Base-by-base conservation (phyloP, 2,113 vertebrate species). In the Prochilodus magdalenae region DNA sequence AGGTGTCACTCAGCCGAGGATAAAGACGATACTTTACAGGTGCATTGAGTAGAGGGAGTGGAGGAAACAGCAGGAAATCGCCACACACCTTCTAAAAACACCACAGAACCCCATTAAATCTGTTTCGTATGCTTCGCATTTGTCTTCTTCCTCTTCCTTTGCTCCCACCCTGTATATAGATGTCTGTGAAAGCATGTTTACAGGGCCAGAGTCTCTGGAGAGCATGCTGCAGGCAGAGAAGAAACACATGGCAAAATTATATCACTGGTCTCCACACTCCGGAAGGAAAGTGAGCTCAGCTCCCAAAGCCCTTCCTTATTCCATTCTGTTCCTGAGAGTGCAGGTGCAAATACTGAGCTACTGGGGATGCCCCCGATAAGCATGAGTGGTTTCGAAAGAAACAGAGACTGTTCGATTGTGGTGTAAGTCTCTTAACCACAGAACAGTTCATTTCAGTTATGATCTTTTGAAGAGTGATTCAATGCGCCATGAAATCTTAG, bases 181-280 rank as follows among this genome's bases (percentile, higher is more conserved):
- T 55, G 36, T 72, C 66, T 78, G 73, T 81, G 62, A 60, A 70
- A 62, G 74, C 12, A 66, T 79, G 75, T 85, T 82, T 78, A 77
- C 75, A 40, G 79, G 71, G 84, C 74, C 22, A 29, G 12, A 11
- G 8, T 70, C 80, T 85, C 80, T 20, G 75, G 69, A 85, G 84
- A 73, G 24, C 57, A 69, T 71, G 53, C 75, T 71, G 80, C 71
- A 85, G 82, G 59, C 60, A 29, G 71, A 82, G 84, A 70, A 85
- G 70, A 67, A 75, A 74, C 65, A 75, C 62, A 69, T 69, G 73
- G 22, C 0, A 1, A 82, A 63, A 85, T 85, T 71, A 83, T 76
- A 82, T 83, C 84, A 83, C 20, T 71, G 72, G 62, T 27, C 75
- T 79, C 53, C 84, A 75, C 55, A 82, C 76, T 85, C 15, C 16